A percentile compares a stretch with the other conserved stretches of the same genome.
Evolutionary conservation across 2,797 vertebrate genomes (phyloP).

Genomic region (Champsocephalus gunnari): DNA sequence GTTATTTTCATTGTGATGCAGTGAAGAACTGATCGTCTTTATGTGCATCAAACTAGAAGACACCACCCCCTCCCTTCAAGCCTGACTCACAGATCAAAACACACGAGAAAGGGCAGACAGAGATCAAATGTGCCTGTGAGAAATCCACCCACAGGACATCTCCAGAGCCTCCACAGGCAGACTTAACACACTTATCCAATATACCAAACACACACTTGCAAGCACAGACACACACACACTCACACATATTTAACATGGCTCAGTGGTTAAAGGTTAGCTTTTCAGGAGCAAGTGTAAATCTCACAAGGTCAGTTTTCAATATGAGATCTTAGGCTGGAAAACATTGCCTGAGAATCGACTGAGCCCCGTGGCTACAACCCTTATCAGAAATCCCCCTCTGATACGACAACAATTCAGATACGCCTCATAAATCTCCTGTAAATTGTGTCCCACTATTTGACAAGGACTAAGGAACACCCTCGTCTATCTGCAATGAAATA

Average conservation of each 20-base stretch:
- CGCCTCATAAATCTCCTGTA: slow-evolving; percentile 3
- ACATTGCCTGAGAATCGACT: slow-evolving; percentile 12
- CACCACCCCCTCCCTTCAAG: slow-evolving; percentile 37
- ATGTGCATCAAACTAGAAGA: slow-evolving; percentile 46
- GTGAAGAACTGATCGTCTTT: slow-evolving; percentile 46
- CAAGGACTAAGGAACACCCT: background rate
- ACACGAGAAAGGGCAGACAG: slow-evolving; percentile 55
- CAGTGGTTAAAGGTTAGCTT: slow-evolving; percentile 34
- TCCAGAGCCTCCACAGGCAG: slow-evolving; percentile 32
- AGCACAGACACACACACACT: background rate
- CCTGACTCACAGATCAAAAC: slow-evolving; percentile 62
- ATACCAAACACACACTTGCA: slow-evolving; percentile 1
- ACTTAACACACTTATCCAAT: slow-evolving; percentile 12
- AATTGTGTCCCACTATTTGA: slow-evolving; percentile 6
- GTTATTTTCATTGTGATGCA: slow-evolving; percentile 38
- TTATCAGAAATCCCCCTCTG: slow-evolving; percentile 1
- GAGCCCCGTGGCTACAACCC: slow-evolving; percentile 1
- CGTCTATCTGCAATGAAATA: background rate
- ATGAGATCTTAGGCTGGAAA: slow-evolving; percentile 6
- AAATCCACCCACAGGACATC: slow-evolving; percentile 57
- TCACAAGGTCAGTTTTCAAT: slow-evolving; percentile 29
- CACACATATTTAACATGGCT: background rate
- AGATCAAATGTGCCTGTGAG: slow-evolving; percentile 74
- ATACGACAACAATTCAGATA: slow-evolving; percentile 2
- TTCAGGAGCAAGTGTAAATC: background rate